phyloP scores from a whole-genome alignment of 2,888 invertebrate species.

The Troides helena region DNA sequence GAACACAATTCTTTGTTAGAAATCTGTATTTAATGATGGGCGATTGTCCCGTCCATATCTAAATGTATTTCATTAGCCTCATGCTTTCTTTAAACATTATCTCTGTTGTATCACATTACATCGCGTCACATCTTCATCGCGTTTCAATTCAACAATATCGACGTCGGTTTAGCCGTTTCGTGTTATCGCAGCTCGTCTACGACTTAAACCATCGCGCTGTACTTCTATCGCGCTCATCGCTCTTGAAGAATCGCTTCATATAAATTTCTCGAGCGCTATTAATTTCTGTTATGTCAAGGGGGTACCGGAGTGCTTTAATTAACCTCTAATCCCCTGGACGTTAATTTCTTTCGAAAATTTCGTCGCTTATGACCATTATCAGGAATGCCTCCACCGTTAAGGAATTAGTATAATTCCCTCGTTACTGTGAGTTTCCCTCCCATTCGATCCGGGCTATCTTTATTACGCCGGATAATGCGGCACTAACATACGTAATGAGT shows the following conservation, averaged over 20 bases:
- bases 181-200: conserved; percentile 25
- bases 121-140: conserved; percentile 17
- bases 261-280: conserved; percentile 69
- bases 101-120: too few species aligned
- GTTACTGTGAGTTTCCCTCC: conserved; percentile 23
- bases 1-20: too few species aligned
- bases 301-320: conserved; percentile 64
- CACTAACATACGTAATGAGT: conserved; percentile 23
- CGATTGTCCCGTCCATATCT: too few species aligned
- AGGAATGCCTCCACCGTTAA: conserved; percentile 29
- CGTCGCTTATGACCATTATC: conserved; percentile 33
- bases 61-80: too few species aligned
- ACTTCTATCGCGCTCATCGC: conserved; percentile 57
- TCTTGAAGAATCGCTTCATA: conserved; percentile 67
- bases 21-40: too few species aligned
- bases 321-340: conserved; percentile 48
- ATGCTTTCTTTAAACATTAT: too few species aligned
- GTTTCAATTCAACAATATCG: not conserved
- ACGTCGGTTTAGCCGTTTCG: not conserved
- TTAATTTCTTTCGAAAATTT: conserved; percentile 35
- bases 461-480: conserved; percentile 14
- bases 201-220: conserved; percentile 35
- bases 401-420: conserved; percentile 32
- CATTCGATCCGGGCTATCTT: conserved; percentile 19
- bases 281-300: conserved; percentile 65